phyloP scores from a whole-genome alignment of 2,888 invertebrate species.

The Conistra vaccinii region DNA sequence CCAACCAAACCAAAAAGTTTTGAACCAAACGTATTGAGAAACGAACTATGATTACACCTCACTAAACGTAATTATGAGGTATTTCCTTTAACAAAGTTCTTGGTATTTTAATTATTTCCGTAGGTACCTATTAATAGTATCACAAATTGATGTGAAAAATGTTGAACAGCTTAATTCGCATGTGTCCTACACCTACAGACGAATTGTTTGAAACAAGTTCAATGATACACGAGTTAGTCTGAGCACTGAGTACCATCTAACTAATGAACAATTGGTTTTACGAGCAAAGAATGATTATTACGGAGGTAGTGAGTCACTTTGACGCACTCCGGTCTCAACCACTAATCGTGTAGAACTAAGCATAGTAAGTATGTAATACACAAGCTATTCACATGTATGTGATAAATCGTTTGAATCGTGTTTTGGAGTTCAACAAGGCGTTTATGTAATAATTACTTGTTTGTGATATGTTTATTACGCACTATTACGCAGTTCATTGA shows the following conservation, averaged over 20 bases:
- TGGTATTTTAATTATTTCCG: slow-evolving; percentile 11
- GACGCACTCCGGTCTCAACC: slow-evolving; percentile 53
- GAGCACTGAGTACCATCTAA: slow-evolving; percentile 50
- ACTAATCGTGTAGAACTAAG: slow-evolving; percentile 28
- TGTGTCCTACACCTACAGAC: neutral
- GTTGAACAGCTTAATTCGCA: neutral
- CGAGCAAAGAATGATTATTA: slow-evolving; percentile 50
- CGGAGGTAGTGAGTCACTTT: slow-evolving; percentile 57
- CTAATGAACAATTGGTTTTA: slow-evolving; percentile 65
- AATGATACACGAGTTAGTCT: slow-evolving; percentile 38
- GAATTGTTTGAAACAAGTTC: slow-evolving; percentile 23
- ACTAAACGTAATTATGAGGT: neutral
- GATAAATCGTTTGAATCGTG: slow-evolving; percentile 37
- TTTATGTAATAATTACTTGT: slow-evolving; percentile 26
- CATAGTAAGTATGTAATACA: slow-evolving; percentile 3
- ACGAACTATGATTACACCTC: slow-evolving; percentile 3
- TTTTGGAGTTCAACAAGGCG: slow-evolving; percentile 32
- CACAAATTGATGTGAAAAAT: slow-evolving; percentile 1
- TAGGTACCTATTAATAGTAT: neutral
- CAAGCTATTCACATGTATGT: slow-evolving; percentile 30
- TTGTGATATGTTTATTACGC: slow-evolving; percentile 18
- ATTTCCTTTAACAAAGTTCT: slow-evolving; percentile 10
- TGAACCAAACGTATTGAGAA: neutral
- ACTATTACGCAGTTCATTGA: slow-evolving; percentile 24
- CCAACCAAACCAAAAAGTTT: neutral